phyloP scores from a whole-genome alignment of 2,797 vertebrate species.

The Clarias pachynema region DNA sequence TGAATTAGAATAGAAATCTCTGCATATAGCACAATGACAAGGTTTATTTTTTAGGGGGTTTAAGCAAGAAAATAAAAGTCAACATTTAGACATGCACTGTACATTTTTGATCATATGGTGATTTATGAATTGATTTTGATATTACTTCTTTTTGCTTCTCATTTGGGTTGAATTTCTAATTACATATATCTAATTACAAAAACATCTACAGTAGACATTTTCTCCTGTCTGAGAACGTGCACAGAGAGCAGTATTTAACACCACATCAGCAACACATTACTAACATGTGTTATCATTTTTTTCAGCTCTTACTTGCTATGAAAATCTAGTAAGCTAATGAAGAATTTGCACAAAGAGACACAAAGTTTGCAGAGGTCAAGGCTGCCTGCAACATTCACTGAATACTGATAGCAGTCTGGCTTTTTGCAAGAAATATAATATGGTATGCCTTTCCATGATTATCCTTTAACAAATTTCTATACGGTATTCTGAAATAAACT shows the following conservation, averaged over 20 bases:
- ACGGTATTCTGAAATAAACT: background rate
- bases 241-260: background rate
- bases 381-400: background rate
- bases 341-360: background rate
- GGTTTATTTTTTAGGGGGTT: background rate
- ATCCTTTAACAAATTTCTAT: background rate
- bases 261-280: background rate
- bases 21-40: background rate
- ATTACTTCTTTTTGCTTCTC: background rate
- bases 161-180: background rate
- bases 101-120: background rate
- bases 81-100: background rate
- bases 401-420: background rate
- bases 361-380: background rate
- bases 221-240: background rate
- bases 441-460: background rate
- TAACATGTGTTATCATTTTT: no score
- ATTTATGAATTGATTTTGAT: slow-evolving; percentile 4
- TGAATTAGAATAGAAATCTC: background rate
- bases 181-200: background rate
- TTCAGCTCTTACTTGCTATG: background rate
- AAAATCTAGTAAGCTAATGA: background rate
- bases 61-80: slow-evolving; percentile 14
- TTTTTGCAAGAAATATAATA: background rate
- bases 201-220: background rate